Percentiles rank a stretch among this genome's conserved stretches.
These are phyloP conservation scores for Hypomecis atomaria DNA, from an alignment of 2,888 invertebrate species.

Conservation along the genomic window DNA sequence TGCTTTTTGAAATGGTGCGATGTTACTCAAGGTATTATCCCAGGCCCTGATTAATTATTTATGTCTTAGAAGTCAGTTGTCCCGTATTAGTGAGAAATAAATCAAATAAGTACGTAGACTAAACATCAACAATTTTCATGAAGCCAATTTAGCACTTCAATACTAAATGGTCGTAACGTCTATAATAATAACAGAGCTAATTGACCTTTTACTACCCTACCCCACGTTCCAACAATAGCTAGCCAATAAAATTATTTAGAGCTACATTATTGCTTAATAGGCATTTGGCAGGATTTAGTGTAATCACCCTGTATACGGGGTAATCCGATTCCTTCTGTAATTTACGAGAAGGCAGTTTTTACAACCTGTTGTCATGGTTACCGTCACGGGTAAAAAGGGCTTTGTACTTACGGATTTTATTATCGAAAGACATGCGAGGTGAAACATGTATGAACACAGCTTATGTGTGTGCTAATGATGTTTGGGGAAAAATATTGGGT, in stretches of 20 bases:
- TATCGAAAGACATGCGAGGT: not conserved
- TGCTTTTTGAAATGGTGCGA: too few species aligned
- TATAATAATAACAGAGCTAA: constrained; percentile 6
- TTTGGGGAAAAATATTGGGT: too few species aligned
- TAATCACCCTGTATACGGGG: constrained; percentile 50
- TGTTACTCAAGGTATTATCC: too few species aligned
- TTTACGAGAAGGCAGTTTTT: constrained; percentile 20
- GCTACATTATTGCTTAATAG: constrained; percentile 33
- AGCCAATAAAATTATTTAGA: constrained; percentile 31
- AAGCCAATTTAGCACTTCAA: not conserved
- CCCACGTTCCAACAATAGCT: constrained; percentile 14
- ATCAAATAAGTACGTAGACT: too few species aligned
- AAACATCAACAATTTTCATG: not conserved
- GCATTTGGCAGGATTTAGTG: constrained; percentile 45
- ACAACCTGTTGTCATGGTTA: constrained; percentile 17
- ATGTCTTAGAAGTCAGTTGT: too few species aligned
- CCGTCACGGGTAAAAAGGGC: constrained; percentile 4
- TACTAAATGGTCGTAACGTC: constrained; percentile 2
- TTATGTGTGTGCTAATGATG: not conserved
- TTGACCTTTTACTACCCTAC: constrained; percentile 14
- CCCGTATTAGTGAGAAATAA: too few species aligned
- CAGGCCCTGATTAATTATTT: too few species aligned
- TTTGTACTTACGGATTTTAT: constrained; percentile 2
- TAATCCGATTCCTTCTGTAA: constrained; percentile 49
- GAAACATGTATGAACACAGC: not conserved